Conservation (phyloP, 2,888 invertebrate species). For the Sminthurinus aureus region DNA sequence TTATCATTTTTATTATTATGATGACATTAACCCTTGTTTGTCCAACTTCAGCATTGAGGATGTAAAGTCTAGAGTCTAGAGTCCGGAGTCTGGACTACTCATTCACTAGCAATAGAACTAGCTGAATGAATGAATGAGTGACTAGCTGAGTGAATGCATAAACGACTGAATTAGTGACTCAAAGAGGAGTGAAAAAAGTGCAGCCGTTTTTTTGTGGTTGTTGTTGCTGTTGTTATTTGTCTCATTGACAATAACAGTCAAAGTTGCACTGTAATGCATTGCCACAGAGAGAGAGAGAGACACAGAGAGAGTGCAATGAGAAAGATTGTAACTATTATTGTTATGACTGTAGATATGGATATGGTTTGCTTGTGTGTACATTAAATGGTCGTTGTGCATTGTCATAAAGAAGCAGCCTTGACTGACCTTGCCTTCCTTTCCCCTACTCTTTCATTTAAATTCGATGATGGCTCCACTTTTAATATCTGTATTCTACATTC, state of each 20-base stretch:
- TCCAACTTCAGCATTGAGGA: not conserved
- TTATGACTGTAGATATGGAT: conserved; percentile 29
- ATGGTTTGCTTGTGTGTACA: conserved; percentile 6
- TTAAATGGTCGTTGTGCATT: not conserved
- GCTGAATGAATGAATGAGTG: not conserved
- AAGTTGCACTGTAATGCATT: not conserved
- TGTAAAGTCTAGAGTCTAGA: not conserved
- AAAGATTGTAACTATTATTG: conserved; percentile 47
- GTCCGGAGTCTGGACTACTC: too few relatives aligned
- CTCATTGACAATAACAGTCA: not conserved
- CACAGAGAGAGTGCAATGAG: too few relatives aligned
- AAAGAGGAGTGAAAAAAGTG: not conserved
- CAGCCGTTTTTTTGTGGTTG: not conserved
- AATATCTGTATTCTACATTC: too few relatives aligned
- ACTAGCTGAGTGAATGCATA: not conserved
- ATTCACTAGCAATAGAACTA: too few relatives aligned
- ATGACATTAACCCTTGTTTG: conserved; percentile 24
- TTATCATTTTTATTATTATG: conserved; percentile 9
- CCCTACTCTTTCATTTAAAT: not conserved
- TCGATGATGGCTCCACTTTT: not conserved
- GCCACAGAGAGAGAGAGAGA: too few relatives aligned
- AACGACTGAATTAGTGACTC: conserved; percentile 14
- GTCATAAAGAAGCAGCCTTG: conserved; percentile 31
- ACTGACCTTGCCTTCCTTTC: conserved; percentile 41
- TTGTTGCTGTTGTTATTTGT: not conserved